Evolutionary conservation across 53 echinoderm and acorn worm species (phyloP).

Genomic region (Temnopleurus reevesii): DNA sequence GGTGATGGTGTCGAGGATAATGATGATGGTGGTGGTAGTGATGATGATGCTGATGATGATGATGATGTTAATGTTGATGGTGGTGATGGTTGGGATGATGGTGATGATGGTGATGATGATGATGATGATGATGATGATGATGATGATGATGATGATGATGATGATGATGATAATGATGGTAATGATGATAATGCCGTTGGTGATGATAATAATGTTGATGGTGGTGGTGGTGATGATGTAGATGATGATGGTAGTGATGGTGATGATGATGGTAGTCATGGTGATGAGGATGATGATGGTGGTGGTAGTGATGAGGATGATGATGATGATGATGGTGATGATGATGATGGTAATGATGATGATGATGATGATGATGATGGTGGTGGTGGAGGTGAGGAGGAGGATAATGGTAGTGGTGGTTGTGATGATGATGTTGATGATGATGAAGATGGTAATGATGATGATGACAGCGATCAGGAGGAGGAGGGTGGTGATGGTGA

Average conservation of each 20-base stretch:
- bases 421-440: no score
- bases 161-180: neutral
- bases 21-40: no score
- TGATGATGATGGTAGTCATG: neutral
- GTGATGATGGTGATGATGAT: neutral
- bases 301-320: neutral
- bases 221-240: neutral
- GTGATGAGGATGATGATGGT: neutral
- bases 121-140: neutral
- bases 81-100: neutral
- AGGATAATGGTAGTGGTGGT: no score
- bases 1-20: no score
- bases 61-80: no score
- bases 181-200: neutral
- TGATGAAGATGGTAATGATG: no score
- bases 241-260: neutral
- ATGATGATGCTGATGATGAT: no score
- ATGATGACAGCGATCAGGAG: no score
- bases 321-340: neutral
- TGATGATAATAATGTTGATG: neutral
- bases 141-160: neutral
- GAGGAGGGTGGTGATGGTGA: no score
- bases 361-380: neutral
- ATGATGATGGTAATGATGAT: neutral
- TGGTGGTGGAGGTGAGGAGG: no score